A percentile compares a stretch with the other conserved stretches of the same genome.
These are phyloP conservation scores for Melitaea athalia DNA, from an alignment of 2,888 invertebrate species.

Conservation along the genomic window DNA sequence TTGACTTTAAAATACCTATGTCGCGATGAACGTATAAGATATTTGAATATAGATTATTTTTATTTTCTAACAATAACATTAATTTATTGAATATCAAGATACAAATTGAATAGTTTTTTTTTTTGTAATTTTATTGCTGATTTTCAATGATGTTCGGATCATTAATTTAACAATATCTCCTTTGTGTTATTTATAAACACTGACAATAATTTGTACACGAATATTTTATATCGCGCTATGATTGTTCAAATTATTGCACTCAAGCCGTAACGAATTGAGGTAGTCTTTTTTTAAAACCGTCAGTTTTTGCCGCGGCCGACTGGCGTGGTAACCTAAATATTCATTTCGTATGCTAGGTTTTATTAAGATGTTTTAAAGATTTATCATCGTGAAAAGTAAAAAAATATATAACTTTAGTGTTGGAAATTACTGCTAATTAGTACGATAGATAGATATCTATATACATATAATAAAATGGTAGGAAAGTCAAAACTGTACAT, in stretches of 20 bases:
- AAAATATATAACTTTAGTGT: no score
- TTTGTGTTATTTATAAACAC: not conserved
- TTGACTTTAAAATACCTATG: not conserved
- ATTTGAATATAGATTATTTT: not conserved
- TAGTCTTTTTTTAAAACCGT: conserved; percentile 18
- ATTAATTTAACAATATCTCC: not conserved
- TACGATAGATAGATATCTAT: no score
- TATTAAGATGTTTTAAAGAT: not conserved
- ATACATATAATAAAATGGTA: no score
- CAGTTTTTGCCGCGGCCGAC: conserved; percentile 16
- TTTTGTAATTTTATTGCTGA: no score
- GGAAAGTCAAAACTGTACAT: no score
- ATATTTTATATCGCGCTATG: conserved; percentile 4
- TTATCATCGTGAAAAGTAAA: not conserved
- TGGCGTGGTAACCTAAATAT: conserved; percentile 12
- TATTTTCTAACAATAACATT: not conserved
- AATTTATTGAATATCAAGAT: no score
- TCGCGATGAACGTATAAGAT: not conserved
- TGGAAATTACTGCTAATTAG: no score
- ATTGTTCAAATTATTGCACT: conserved; percentile 3
- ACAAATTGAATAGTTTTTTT: no score
- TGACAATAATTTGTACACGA: not conserved
- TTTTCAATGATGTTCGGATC: not conserved
- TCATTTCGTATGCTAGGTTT: conserved; percentile 4
- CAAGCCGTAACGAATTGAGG: conserved; percentile 27